These are phyloP conservation scores for Pachycephus smyrnensis DNA, from an alignment of 2,888 invertebrate species.

Conservation along the genomic window DNA sequence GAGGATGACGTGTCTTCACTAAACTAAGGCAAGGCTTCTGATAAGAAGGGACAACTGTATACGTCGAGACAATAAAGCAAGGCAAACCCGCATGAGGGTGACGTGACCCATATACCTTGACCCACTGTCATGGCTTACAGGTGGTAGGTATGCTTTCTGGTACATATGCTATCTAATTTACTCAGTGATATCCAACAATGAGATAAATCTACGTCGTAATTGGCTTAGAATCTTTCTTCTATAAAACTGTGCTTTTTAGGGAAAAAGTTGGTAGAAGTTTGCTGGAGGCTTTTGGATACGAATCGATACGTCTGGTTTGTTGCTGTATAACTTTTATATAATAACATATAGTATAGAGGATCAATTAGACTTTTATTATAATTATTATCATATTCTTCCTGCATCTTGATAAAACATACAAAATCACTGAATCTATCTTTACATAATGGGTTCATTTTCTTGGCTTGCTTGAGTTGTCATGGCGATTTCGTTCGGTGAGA, in stretches of 20 bases:
- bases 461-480: not conserved
- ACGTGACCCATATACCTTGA: constrained; percentile 65
- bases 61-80: constrained; percentile 48
- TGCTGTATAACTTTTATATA: not conserved
- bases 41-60: constrained; percentile 43
- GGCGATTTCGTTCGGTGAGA: not conserved
- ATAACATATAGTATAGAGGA: not conserved
- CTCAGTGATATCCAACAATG: not conserved
- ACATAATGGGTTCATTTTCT: not conserved
- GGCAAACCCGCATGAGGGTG: constrained; percentile 65
- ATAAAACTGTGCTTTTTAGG: not conserved
- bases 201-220: not conserved
- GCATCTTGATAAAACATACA: not conserved
- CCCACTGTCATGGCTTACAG: constrained; percentile 57
- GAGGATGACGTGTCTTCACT: not conserved
- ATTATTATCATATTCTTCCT: not conserved
- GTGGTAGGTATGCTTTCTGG: constrained; percentile 29
- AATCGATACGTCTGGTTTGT: not conserved
- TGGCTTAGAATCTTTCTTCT: not conserved
- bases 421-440: not conserved
- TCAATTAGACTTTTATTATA: not conserved
- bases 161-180: not conserved
- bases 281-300: constrained; percentile 9
- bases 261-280: constrained; percentile 24
- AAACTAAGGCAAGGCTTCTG: constrained; percentile 53